phyloP scores from a whole-genome alignment of 2,888 invertebrate species.

The Drosophila hawaiiensis region DNA sequence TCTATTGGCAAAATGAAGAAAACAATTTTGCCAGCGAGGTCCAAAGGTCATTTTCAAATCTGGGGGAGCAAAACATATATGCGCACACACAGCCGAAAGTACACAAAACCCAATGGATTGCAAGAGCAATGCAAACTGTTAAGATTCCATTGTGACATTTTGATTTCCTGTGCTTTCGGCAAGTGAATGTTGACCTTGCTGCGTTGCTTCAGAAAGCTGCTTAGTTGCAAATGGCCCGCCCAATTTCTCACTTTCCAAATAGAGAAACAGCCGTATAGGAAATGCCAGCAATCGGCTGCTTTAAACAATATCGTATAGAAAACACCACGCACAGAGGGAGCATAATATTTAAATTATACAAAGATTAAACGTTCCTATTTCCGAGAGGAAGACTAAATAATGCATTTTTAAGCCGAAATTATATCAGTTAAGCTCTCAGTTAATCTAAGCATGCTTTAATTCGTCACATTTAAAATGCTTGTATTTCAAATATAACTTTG shows the following conservation, averaged over 20 bases:
- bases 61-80: background rate
- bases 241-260: background rate
- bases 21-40: conserved; percentile 28
- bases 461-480: background rate
- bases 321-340: background rate
- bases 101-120: conserved; percentile 3
- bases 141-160: conserved; percentile 25
- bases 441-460: background rate
- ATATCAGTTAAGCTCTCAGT: too few species aligned
- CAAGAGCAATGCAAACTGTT: conserved; percentile 27
- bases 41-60: conserved; percentile 38
- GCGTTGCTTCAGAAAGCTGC: background rate
- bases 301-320: background rate
- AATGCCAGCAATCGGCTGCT: background rate
- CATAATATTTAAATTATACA: background rate
- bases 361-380: background rate
- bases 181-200: conserved; percentile 3
- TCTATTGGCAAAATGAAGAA: conserved; percentile 31
- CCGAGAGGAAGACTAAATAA: background rate
- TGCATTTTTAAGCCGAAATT: background rate
- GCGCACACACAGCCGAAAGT: background rate
- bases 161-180: conserved; percentile 17
- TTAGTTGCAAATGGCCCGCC: background rate
- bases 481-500: background rate
- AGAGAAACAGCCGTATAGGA: background rate